Conservation (phyloP, 1,140 invertebrate species). For the Ips nitidus region DNA sequence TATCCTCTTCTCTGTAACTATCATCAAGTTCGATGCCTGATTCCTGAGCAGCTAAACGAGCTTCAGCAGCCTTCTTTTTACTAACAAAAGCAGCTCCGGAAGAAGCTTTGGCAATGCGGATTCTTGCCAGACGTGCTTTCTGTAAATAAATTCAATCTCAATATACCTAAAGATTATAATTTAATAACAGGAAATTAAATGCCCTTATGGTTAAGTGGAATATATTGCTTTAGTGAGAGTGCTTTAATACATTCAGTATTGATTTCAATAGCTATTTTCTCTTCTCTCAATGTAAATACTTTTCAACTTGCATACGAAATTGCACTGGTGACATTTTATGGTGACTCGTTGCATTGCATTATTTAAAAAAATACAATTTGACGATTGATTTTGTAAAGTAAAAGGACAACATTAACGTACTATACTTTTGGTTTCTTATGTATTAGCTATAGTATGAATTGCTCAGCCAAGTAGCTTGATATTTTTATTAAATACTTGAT, state of each 20-base stretch:
- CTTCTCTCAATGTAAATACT: too few relatives aligned
- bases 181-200: neutral
- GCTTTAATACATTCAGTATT: neutral
- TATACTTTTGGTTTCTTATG: too few relatives aligned
- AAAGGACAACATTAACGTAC: too few relatives aligned
- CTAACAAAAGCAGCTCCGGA: slow-evolving; percentile 98
- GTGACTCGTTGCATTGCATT: too few relatives aligned
- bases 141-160: slow-evolving; percentile 60
- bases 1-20: slow-evolving; percentile 88
- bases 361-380: too few relatives aligned
- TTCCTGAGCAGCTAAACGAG: slow-evolving; percentile 86
- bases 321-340: too few relatives aligned
- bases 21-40: slow-evolving; percentile 88
- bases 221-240: neutral
- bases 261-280: too few relatives aligned
- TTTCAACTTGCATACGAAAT: too few relatives aligned
- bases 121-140: slow-evolving; percentile 97
- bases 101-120: slow-evolving; percentile 97
- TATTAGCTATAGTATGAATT: too few relatives aligned
- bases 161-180: neutral
- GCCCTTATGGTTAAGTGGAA: neutral
- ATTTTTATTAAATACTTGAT: too few relatives aligned
- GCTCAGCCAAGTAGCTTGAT: too few relatives aligned
- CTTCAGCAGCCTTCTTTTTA: slow-evolving; percentile 99
- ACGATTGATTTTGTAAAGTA: too few relatives aligned